These are phyloP conservation scores for Pungitius pungitius DNA, from an alignment of 2,113 vertebrate genomes.

Conservation along the genomic window DNA sequence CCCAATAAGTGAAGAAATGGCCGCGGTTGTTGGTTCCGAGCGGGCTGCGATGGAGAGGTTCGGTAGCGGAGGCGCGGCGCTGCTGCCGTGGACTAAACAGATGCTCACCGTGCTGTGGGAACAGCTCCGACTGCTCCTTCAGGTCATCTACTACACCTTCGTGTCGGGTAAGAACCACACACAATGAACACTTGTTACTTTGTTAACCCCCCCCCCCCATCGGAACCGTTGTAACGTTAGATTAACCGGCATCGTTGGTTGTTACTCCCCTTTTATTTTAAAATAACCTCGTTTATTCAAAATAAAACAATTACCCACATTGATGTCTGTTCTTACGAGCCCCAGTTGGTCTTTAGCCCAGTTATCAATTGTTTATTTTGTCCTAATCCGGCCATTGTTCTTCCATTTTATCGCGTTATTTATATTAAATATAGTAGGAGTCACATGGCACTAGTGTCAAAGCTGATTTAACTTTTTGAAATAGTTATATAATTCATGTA, in stretches of 20 bases:
- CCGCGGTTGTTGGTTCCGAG: conserved; percentile 44
- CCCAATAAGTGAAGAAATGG: conserved; percentile 62
- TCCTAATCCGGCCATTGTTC: background rate
- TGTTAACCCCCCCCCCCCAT: too few relatives aligned
- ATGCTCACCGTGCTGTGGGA: conserved; percentile 80
- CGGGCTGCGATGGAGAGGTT: conserved; percentile 73
- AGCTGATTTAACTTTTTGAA: background rate
- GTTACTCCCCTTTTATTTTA: too few relatives aligned
- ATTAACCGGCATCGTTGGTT: too few relatives aligned
- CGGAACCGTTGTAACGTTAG: too few relatives aligned
- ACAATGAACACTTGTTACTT: too few relatives aligned
- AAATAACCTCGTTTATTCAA: too few relatives aligned
- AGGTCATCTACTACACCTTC: conserved; percentile 81
- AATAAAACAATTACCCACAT: too few relatives aligned
- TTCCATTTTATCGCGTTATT: background rate
- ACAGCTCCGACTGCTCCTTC: conserved; percentile 77
- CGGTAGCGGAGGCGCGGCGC: conserved; percentile 70
- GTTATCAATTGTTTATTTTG: background rate
- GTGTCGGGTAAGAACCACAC: conserved; percentile 68
- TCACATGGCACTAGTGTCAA: background rate
- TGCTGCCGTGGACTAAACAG: conserved; percentile 80
- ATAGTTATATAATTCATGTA: too few relatives aligned
- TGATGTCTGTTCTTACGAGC: too few relatives aligned
- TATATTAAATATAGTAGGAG: background rate
- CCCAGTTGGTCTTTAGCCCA: too few relatives aligned